These are phyloP conservation scores for Danio aesculapii DNA, from an alignment of 2,797 vertebrate species.

Conservation along the genomic window DNA sequence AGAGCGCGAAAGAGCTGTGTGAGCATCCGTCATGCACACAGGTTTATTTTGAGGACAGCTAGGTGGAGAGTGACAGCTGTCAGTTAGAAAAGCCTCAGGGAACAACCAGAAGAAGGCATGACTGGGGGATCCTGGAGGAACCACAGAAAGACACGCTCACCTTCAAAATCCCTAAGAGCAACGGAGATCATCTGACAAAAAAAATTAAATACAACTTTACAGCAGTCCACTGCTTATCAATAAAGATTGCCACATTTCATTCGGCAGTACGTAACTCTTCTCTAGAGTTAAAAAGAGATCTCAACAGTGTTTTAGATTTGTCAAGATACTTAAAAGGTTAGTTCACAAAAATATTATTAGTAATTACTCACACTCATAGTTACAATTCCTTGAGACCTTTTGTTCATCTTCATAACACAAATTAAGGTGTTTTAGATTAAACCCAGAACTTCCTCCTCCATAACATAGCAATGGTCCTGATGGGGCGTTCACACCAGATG, in stretches of 20 bases:
- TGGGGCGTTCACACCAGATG: too few species aligned
- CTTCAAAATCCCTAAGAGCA: conserved; percentile 20
- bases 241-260: too few species aligned
- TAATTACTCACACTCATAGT: too few species aligned
- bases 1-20: conserved; percentile 3
- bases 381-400: too few species aligned
- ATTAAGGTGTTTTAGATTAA: too few species aligned
- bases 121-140: conserved; percentile 33
- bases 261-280: not conserved
- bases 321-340: not conserved
- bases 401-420: too few species aligned
- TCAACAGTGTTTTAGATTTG: not conserved
- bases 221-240: not conserved
- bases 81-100: conserved; percentile 46
- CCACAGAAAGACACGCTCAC: conserved; percentile 6
- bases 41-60: conserved; percentile 52
- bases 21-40: conserved; percentile 27
- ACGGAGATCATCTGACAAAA: conserved; percentile 7
- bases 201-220: not conserved
- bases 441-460: too few species aligned
- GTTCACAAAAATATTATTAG: too few species aligned
- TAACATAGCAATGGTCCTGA: too few species aligned
- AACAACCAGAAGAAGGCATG: conserved; percentile 17
- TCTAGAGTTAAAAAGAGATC: not conserved
- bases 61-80: conserved; percentile 55